These are phyloP conservation scores for Rhombomys opimus DNA, from an alignment of 2,113 vertebrate genomes.

Conservation along the genomic window DNA sequence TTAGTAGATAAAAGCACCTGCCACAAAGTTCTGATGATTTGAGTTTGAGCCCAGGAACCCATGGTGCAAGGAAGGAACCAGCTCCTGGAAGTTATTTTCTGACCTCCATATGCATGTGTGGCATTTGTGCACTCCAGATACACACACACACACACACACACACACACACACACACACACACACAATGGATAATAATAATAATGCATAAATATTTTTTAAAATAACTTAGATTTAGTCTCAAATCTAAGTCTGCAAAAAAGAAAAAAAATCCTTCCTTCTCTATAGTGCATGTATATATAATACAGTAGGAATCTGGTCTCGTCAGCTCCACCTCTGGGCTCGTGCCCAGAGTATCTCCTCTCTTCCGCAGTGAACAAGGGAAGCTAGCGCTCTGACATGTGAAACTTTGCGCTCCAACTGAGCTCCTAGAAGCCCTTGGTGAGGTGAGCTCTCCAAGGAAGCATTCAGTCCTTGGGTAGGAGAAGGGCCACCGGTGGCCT, in stretches of 20 bases:
- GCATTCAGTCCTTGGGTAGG: background rate
- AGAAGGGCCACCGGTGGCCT: background rate
- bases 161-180: background rate
- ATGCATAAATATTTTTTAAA: background rate
- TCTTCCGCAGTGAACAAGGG: background rate
- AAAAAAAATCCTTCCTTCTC: background rate
- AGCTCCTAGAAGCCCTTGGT: background rate
- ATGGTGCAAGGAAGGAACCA: background rate
- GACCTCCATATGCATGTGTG: background rate
- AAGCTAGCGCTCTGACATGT: background rate
- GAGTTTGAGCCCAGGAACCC: background rate
- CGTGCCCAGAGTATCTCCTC: background rate
- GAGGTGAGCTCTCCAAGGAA: background rate
- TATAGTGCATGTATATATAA: background rate
- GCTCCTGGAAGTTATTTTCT: background rate
- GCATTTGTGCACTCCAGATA: background rate
- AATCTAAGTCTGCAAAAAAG: background rate
- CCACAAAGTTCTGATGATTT: background rate
- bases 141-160: background rate
- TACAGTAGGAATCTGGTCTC: background rate
- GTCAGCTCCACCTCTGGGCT: background rate
- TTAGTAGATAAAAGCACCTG: background rate
- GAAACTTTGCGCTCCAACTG: background rate
- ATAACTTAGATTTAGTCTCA: background rate
- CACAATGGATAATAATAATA: background rate